phyloP scores from a whole-genome alignment of 2,113 vertebrate species.

The Sinocyclocheilus anophthalmus region DNA sequence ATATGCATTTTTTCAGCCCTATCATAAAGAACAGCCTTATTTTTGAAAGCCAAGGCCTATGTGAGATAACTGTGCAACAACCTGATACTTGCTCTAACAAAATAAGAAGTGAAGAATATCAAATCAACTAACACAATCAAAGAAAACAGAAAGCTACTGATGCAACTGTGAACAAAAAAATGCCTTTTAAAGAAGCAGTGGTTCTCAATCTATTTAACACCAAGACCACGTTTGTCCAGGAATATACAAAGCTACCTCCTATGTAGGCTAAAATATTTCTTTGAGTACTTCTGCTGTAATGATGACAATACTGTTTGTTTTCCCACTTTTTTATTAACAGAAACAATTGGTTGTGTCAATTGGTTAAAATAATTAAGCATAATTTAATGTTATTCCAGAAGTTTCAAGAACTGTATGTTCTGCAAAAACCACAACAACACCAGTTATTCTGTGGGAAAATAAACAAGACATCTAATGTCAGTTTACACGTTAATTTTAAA shows the following conservation, averaged over 20 bases:
- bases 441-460: background rate
- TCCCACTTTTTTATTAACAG: background rate
- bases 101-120: background rate
- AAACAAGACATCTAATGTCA: background rate
- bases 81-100: background rate
- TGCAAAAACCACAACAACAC: background rate
- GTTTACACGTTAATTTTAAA: background rate
- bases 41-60: background rate
- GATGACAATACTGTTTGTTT: background rate
- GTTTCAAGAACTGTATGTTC: background rate
- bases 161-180: background rate
- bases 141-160: background rate
- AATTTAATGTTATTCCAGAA: background rate
- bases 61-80: background rate
- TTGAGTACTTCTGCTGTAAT: background rate
- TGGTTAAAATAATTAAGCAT: background rate
- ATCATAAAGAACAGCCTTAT: background rate
- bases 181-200: background rate
- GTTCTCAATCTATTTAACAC: background rate
- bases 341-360: background rate
- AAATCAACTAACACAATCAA: slow-evolving; percentile 2
- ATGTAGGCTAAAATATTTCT: background rate
- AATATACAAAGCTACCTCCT: background rate
- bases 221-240: background rate
- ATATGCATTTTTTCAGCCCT: background rate